Evolutionary conservation across 2,888 invertebrate genomes (phyloP).

Genomic region (Dascillus cervinus): DNA sequence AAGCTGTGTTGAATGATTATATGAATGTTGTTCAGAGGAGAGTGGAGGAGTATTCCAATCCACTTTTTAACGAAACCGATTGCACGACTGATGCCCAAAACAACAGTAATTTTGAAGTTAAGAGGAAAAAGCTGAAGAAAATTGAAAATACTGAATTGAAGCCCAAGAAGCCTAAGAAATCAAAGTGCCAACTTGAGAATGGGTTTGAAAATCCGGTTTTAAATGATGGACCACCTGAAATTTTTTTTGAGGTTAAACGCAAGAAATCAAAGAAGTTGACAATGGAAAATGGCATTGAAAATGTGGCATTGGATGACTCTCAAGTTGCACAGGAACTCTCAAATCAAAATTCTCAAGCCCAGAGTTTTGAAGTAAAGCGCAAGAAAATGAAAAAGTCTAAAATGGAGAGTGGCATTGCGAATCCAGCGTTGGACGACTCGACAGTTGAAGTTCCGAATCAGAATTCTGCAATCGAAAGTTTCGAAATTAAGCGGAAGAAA

Average conservation of each 20-base stretch:
- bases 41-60: neutral
- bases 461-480: neutral
- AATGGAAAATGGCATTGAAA: neutral
- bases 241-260: slow-evolving; percentile 6
- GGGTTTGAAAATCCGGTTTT: neutral
- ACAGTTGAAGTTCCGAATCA: too few species aligned
- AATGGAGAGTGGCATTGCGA: slow-evolving; percentile 15
- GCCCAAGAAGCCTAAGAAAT: slow-evolving; percentile 20
- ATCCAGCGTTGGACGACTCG: neutral
- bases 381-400: slow-evolving; percentile 3
- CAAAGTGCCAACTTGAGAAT: neutral
- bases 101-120: slow-evolving; percentile 10
- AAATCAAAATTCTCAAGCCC: slow-evolving; percentile 1
- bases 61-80: too few species aligned
- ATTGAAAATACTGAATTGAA: slow-evolving; percentile 18
- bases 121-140: slow-evolving; percentile 13
- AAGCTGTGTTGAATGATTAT: neutral
- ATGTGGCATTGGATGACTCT: neutral
- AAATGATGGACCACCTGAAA: neutral
- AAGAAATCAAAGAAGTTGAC: slow-evolving; percentile 4
- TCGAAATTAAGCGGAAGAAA: slow-evolving; percentile 4
- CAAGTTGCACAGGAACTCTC: slow-evolving; percentile 1
- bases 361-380: neutral
- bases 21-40: neutral
- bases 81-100: neutral